Percentiles rank a stretch among this genome's conserved stretches.
phyloP scores from a whole-genome alignment of 1,140 invertebrate species.

The Paramacrobiotus metropolitanus region DNA sequence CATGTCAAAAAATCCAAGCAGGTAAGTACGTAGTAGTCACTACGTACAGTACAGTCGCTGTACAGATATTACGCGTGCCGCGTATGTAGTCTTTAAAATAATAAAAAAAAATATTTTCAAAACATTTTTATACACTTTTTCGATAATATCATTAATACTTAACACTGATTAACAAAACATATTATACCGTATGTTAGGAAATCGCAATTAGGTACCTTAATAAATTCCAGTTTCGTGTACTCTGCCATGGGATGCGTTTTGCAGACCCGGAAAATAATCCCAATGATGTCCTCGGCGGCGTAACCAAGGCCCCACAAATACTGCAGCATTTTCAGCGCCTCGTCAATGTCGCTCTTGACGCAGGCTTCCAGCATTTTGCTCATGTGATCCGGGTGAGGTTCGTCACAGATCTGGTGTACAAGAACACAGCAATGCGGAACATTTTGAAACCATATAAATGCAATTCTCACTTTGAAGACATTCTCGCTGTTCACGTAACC shows the following conservation, averaged over 20 bases:
- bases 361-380: slow-evolving; percentile 70
- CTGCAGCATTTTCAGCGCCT: slow-evolving; percentile 61
- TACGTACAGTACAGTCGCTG: too few species aligned
- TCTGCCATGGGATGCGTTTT: slow-evolving; percentile 62
- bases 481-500: slow-evolving; percentile 68
- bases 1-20: too few species aligned
- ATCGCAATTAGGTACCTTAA: slow-evolving; percentile 36
- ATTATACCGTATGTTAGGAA: slow-evolving; percentile 6
- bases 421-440: not conserved
- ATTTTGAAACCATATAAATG: slow-evolving; percentile 15
- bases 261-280: slow-evolving; percentile 74
- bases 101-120: too few species aligned
- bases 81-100: slow-evolving; percentile 9
- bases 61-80: not conserved
- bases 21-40: too few species aligned
- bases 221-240: slow-evolving; percentile 55
- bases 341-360: slow-evolving; percentile 45
- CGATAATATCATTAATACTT: too few species aligned
- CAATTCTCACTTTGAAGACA: slow-evolving; percentile 99
- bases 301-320: slow-evolving; percentile 80
- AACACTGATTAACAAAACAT: too few species aligned
- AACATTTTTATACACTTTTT: too few species aligned
- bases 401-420: slow-evolving; percentile 59
- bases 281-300: slow-evolving; percentile 82
- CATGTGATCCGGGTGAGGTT: slow-evolving; percentile 82